phyloP scores from a whole-genome alignment of 2,797 vertebrate genomes.

The Ispidina picta region DNA sequence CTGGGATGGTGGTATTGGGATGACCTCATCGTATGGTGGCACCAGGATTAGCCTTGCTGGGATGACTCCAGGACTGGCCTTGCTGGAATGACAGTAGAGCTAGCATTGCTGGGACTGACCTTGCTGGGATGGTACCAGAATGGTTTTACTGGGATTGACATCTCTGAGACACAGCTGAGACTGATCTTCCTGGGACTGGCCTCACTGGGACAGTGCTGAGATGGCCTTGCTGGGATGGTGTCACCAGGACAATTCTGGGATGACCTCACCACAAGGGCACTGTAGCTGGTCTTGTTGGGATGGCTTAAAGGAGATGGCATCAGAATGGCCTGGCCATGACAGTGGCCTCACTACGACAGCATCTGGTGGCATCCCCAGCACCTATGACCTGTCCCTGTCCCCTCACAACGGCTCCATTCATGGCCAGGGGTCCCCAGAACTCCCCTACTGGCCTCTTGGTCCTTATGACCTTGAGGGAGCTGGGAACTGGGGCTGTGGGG shows the following conservation, averaged over 20 bases:
- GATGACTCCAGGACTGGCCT: not conserved
- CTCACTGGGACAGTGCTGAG: not conserved
- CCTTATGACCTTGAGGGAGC: not conserved
- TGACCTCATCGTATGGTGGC: not conserved
- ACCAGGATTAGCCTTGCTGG: not conserved
- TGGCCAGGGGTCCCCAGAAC: not conserved
- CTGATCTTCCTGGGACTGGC: not conserved
- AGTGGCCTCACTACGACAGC: not conserved
- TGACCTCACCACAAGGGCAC: not conserved
- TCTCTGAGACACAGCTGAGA: not conserved
- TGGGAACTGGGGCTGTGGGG: not conserved
- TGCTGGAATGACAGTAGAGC: not conserved
- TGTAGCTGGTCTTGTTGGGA: not conserved
- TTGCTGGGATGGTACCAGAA: not conserved
- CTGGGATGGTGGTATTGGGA: not conserved
- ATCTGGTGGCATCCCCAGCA: not conserved
- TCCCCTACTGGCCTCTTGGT: accelerated
- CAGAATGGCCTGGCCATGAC: not conserved
- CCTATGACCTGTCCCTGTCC: not conserved
- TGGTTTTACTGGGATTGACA: not conserved
- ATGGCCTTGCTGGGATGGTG: not conserved
- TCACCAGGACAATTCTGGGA: not conserved
- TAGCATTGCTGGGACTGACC: not conserved
- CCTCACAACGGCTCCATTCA: not conserved
- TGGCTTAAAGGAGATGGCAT: not conserved